Conservation (phyloP, 2,113 vertebrate species). For the Pseudolaguvia tuberculata region DNA sequence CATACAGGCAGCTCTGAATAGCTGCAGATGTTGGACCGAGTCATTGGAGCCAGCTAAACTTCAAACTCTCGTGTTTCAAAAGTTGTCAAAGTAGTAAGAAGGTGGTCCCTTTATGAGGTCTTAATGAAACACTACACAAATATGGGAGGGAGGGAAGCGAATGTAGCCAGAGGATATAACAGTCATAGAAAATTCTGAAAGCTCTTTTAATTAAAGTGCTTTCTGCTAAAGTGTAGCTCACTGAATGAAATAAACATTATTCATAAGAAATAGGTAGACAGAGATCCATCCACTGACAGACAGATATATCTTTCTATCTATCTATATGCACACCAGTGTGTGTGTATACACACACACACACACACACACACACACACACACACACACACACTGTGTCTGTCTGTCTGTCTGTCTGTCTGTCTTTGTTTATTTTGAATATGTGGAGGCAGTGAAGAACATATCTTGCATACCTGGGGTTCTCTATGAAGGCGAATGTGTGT, state of each 20-base stretch:
- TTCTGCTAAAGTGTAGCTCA: not conserved
- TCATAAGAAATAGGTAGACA: too few species aligned
- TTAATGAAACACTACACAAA: not conserved
- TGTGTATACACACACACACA: too few species aligned
- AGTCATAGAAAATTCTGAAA: not conserved
- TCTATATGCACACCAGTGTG: too few species aligned
- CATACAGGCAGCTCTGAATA: conserved; percentile 5
- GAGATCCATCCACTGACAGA: too few species aligned
- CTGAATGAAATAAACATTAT: not conserved
- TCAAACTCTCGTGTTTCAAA: conserved; percentile 36
- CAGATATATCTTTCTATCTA: too few species aligned
- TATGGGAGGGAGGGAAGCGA: not conserved
- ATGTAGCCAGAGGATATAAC: not conserved
- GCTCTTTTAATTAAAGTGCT: not conserved
- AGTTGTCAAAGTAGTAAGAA: conserved; percentile 2
- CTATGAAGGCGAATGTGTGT: conserved; percentile 74
- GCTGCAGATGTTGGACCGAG: conserved; percentile 26
- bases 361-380: too few species aligned
- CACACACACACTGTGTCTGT: too few species aligned
- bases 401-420: too few species aligned
- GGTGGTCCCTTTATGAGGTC: not conserved
- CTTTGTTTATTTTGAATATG: not conserved
- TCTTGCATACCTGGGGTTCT: conserved; percentile 77
- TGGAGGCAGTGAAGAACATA: conserved; percentile 14
- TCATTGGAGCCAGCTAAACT: not conserved